Evolutionary conservation across 2,888 invertebrate species (phyloP).

Genomic region (Parnassius mnemosyne): DNA sequence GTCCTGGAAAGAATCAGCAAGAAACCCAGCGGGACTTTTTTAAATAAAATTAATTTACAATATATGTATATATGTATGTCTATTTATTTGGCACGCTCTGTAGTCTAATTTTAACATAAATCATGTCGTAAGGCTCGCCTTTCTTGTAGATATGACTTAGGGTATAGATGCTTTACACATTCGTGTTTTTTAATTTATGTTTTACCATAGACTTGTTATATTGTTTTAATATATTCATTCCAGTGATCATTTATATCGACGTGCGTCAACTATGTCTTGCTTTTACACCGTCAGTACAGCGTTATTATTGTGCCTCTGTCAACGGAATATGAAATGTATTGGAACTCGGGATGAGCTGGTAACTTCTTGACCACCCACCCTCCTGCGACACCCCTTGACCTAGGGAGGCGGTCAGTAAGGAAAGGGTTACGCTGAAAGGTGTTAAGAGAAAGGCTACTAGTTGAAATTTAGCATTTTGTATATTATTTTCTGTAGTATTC

Average conservation of each 20-base stretch:
- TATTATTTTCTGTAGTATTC: neutral
- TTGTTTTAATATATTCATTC: constrained; percentile 36
- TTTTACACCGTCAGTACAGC: constrained; percentile 66
- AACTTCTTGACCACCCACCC: constrained; percentile 63
- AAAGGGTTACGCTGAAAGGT: constrained; percentile 42
- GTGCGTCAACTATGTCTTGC: constrained; percentile 69
- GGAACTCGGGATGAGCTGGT: constrained; percentile 72
- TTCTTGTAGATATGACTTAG: too few relatives aligned
- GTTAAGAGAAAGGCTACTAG: constrained; percentile 41
- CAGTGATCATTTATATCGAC: constrained; percentile 37
- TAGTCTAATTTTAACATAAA: too few relatives aligned
- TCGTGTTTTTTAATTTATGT: neutral
- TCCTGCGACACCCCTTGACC: constrained; percentile 53
- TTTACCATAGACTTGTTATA: neutral
- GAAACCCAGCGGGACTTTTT: too few relatives aligned
- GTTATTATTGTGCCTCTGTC: constrained; percentile 81
- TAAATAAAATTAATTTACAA: too few relatives aligned
- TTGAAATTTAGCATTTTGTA: constrained; percentile 33
- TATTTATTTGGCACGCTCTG: too few relatives aligned
- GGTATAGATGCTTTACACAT: too few relatives aligned
- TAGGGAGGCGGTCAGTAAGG: constrained; percentile 56
- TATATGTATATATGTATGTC: too few relatives aligned
- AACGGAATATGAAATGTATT: constrained; percentile 81
- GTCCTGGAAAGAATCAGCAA: too few relatives aligned
- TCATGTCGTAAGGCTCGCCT: too few relatives aligned